These are phyloP conservation scores for Drosophila melanosoma DNA, from an alignment of 2,888 invertebrate genomes.

Conservation along the genomic window DNA sequence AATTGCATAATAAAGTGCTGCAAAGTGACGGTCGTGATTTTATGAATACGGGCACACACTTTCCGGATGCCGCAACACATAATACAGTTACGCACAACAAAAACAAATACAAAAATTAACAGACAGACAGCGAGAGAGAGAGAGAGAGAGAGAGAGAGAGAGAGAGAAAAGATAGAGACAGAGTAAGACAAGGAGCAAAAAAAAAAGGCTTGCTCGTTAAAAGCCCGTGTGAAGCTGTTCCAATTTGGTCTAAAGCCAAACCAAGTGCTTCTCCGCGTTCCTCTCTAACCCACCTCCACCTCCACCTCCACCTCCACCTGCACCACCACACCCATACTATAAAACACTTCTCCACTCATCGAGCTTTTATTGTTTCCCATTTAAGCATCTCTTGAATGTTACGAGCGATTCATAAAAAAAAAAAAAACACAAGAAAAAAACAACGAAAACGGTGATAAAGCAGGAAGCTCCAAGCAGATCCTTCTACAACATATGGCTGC, in stretches of 20 bases:
- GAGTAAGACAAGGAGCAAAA: not conserved
- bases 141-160: not conserved
- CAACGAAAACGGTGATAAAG: constrained; percentile 43
- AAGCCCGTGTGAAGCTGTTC: constrained; percentile 33
- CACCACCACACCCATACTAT: not conserved
- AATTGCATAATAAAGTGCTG: constrained; percentile 75
- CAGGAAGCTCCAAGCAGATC: constrained; percentile 43
- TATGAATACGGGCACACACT: constrained; percentile 44
- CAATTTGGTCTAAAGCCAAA: constrained; percentile 40
- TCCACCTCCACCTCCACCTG: not conserved
- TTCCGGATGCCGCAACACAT: constrained; percentile 40
- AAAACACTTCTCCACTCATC: constrained; percentile 22
- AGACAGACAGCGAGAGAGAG: not conserved
- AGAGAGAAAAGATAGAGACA: not conserved
- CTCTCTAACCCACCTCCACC: not conserved
- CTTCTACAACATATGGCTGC: constrained; percentile 41
- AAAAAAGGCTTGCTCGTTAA: constrained; percentile 44
- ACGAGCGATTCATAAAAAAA: constrained; percentile 72
- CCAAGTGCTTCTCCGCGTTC: constrained; percentile 13
- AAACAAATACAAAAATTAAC: not conserved
- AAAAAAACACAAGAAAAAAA: not conserved
- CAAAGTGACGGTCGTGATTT: constrained; percentile 59
- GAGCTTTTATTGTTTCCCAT: constrained; percentile 66
- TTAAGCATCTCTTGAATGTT: constrained; percentile 76
- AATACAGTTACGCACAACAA: constrained; percentile 6